Conservation (phyloP, 2,797 vertebrate genomes). For the Anguilla anguilla region DNA sequence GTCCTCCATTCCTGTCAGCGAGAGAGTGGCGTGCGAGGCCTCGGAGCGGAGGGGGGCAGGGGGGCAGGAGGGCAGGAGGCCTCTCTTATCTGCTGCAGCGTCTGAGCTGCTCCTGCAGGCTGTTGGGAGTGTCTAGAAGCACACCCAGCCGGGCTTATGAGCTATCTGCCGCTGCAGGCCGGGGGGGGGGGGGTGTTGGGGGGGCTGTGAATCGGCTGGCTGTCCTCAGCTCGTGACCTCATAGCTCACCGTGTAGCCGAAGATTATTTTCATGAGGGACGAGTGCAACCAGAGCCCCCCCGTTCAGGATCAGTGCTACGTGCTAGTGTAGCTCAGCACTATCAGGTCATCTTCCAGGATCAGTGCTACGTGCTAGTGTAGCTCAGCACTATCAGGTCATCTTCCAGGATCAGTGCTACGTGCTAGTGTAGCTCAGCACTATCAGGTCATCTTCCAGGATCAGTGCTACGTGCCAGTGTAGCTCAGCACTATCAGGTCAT, state of each 20-base stretch:
- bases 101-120: constrained; percentile 37
- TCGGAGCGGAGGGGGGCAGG: not conserved
- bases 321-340: no score
- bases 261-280: no score
- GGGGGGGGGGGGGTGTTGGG: constrained; percentile 20
- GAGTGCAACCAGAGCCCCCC: not conserved
- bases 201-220: not conserved
- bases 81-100: constrained; percentile 22
- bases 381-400: no score
- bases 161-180: constrained; percentile 61
- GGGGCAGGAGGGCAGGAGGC: not conserved
- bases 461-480: no score
- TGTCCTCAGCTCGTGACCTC: not conserved
- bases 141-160: constrained; percentile 61
- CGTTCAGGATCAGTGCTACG: no score
- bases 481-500: no score
- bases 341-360: no score
- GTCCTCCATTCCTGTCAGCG: not conserved
- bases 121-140: constrained; percentile 51
- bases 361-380: no score
- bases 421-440: no score
- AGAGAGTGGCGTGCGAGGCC: not conserved
- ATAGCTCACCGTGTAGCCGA: not conserved
- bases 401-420: no score
- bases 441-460: no score